Base-by-base conservation (phyloP, 2,113 vertebrate species). In the Camelus dromedarius region DNA sequence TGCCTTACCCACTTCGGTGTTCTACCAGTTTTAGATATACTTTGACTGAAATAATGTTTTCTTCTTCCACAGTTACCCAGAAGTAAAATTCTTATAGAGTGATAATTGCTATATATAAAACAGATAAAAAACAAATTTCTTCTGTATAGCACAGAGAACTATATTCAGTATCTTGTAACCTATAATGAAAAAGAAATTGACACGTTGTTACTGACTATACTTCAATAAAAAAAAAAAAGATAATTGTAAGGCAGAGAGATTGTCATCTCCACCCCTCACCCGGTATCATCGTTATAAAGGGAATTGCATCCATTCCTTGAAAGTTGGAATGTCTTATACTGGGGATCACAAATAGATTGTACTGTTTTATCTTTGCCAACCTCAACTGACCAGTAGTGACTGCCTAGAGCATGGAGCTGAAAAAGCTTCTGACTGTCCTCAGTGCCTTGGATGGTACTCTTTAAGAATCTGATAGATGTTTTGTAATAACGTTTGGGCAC, bases 391-490 rank as follows among this genome's bases (percentile, higher is more conserved):
- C 69, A 56, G 24, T 60, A 56, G 26, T 54, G n/a, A 30, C 26
- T 46, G 4, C 90, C 46, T 62, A 4, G 24, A 75, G 50, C n/a
- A 14, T 56, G 58, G 26, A 83, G 50, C 54, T 56, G 42, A 91
- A 75, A 75, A 84, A 90, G n/a, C 38, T 95, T 94, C 32, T 93
- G 79, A 89, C 67, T 70, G 62, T 19, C 4, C 42, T 67, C 7
- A 42, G 19, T 19, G 38, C 70, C 9, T 85, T 76, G 5, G 30
- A 67, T 24, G n/a, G 50, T 28, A 50, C 42, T 58, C 73, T 52
- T 32, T 38, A 56, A 79, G 72, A 42, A 60, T 48, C 88, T 96
- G 80, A 96, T 82, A 84, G 91, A 98, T 77, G 77, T 56, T 67
- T 32, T 84, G 3, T 92, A 88, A 97, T 96, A 96, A 92, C 67